Evolutionary conservation across 2,888 invertebrate genomes (phyloP), one percentile per base, ranked within the genome.

Genomic region (Dysmachus trigonus): DNA sequence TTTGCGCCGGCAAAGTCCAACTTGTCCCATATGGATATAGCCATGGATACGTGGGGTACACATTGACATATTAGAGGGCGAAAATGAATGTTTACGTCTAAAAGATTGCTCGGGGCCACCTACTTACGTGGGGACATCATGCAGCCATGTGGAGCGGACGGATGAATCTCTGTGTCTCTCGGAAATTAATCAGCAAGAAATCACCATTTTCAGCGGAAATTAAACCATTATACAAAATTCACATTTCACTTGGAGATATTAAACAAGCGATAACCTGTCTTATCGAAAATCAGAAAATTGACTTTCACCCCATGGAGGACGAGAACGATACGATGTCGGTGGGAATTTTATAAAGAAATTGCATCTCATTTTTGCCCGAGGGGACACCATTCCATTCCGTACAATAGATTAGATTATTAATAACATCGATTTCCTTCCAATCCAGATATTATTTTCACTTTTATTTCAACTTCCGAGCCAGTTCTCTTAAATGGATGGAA

Each of bases 141-240:
- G 8, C 62, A 62, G 27, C 62, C 62, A 62, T 62, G 27, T 62
- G 62, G 27, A 18, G 8, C 62, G 62, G 62, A 27, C 62, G 27
- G 62, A 62, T 62, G 62, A 47, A 10, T 62, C 27, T 62, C 27
- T 22, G 22, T 62, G 62, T 62, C 62, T 53, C 62, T 81, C 51
- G 81, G 81, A 81, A 81, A 81, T 53, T 81, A 81, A 81, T 81
- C 81, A 81, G 53, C 33, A 81, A 18, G 33, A 62, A 31, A 53
- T 53, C 81, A 33, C 18, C 33, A 18, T 41, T 53, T 27, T 47
- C n/a, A 81, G 33, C 81, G 81, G 81, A 81, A 81, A 81, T 81
- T 81, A 81, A 81, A 81, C 81, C 81, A 81, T 81, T 81, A 62
- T 33, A 81, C 53, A 62, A 81, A 81, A 81, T 18, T 41, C 51